phyloP scores from a whole-genome alignment of 2,113 vertebrate species.

The Rhinopomastus cyanomelas region DNA sequence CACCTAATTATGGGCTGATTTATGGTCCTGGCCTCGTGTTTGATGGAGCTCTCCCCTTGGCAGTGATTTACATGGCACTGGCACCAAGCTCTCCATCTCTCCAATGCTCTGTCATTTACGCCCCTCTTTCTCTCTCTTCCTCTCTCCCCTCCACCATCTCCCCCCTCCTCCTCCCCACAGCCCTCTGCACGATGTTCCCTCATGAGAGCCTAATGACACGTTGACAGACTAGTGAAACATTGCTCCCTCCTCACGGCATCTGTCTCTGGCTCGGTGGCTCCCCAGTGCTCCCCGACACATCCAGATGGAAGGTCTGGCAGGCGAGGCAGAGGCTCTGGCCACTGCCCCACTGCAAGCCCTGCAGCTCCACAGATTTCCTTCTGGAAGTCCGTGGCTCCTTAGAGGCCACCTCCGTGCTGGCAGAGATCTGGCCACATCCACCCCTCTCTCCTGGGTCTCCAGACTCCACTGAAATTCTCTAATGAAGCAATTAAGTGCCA shows the following conservation, averaged over 20 bases:
- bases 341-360: not conserved
- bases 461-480: not conserved
- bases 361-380: not conserved
- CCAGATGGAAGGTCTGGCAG: constrained; percentile 62
- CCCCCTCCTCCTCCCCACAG: not conserved
- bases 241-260: constrained; percentile 57
- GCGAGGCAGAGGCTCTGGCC: not conserved
- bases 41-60: constrained; percentile 72
- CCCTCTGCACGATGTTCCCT: constrained; percentile 63
- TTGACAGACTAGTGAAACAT: constrained; percentile 69
- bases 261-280: constrained; percentile 42
- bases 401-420: not conserved
- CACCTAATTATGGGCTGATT: constrained; percentile 82
- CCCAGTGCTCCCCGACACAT: constrained; percentile 25
- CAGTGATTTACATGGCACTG: constrained; percentile 74
- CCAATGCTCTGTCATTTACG: constrained; percentile 49
- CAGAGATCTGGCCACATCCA: not conserved
- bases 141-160: not conserved
- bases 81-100: constrained; percentile 67
- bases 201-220: constrained; percentile 69
- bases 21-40: constrained; percentile 75
- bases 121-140: not conserved
- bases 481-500: not conserved
- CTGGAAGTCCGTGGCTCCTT: not conserved
- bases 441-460: not conserved